phyloP scores from a whole-genome alignment of 2,113 vertebrate genomes.

The Eurystomus gularis region DNA sequence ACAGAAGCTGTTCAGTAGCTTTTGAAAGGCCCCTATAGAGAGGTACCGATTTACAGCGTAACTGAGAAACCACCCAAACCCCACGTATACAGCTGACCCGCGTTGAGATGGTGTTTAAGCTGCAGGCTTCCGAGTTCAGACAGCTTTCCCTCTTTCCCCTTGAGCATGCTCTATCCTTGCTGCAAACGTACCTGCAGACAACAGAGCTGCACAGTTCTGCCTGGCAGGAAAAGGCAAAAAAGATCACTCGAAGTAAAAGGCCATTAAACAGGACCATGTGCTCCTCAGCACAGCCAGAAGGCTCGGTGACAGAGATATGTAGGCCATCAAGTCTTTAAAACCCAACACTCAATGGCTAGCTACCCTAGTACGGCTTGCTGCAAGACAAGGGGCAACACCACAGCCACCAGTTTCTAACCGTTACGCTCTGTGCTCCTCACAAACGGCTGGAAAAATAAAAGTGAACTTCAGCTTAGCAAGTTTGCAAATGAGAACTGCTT shows the following conservation, averaged over 20 bases:
- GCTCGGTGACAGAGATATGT: not conserved
- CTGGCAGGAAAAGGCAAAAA: rapidly evolving
- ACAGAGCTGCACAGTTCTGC: not conserved
- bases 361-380: not conserved
- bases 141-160: not conserved
- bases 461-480: not conserved
- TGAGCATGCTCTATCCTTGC: not conserved
- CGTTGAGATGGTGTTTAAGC: not conserved
- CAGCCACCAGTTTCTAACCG: not conserved
- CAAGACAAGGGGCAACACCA: not conserved
- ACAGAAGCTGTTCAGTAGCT: too few relatives aligned
- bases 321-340: not conserved
- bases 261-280: not conserved
- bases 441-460: not conserved
- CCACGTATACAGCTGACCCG: not conserved
- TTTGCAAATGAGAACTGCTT: not conserved
- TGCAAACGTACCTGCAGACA: not conserved
- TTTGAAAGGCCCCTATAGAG: too few relatives aligned
- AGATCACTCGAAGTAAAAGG: not conserved
- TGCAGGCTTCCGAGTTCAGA: not conserved
- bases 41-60: not conserved
- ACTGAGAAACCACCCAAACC: not conserved
- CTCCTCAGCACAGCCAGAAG: not conserved
- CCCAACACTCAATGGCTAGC: not conserved
- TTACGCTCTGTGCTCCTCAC: not conserved